A percentile compares a stretch with the other conserved stretches of the same genome.
These are phyloP conservation scores for Butorides virescens DNA, from an alignment of 2,113 vertebrate species.

Conservation along the genomic window DNA sequence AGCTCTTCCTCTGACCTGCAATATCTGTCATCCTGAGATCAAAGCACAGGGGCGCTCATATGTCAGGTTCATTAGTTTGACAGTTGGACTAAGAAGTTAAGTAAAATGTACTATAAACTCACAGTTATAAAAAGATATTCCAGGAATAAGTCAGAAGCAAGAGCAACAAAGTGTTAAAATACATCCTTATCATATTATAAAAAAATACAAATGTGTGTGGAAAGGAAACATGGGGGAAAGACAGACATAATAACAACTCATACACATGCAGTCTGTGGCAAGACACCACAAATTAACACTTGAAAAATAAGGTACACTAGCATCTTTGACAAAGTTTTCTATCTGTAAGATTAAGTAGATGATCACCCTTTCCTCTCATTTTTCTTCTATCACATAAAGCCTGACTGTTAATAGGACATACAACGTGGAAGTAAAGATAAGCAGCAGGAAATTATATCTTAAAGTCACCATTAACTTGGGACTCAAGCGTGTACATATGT, in stretches of 20 bases:
- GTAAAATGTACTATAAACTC: not conserved
- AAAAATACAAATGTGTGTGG: not conserved
- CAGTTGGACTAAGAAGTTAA: not conserved
- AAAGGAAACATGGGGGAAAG: not conserved
- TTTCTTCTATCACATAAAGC: not conserved
- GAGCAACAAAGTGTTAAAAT: not conserved
- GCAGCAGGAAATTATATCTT: not conserved
- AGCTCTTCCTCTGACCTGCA: slow-evolving; percentile 20
- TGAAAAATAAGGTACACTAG: not conserved
- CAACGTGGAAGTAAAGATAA: not conserved
- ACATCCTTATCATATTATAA: not conserved
- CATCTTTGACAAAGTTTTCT: not conserved
- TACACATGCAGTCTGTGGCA: not conserved
- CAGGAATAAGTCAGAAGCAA: not conserved
- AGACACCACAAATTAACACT: not conserved
- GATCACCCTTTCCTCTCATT: not conserved
- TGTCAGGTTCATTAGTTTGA: slow-evolving; percentile 26
- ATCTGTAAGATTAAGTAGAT: not conserved
- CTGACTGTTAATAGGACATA: not conserved
- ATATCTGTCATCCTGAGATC: slow-evolving; percentile 42
- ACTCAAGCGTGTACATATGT: not conserved
- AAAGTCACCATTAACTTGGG: not conserved
- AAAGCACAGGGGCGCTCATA: slow-evolving; percentile 26
- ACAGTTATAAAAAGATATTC: not conserved
- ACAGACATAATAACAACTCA: not conserved